Evolutionary conservation across 2,888 invertebrate species (phyloP), one percentile per base, ranked within the genome.

Genomic region (Anthophora plumipes): DNA sequence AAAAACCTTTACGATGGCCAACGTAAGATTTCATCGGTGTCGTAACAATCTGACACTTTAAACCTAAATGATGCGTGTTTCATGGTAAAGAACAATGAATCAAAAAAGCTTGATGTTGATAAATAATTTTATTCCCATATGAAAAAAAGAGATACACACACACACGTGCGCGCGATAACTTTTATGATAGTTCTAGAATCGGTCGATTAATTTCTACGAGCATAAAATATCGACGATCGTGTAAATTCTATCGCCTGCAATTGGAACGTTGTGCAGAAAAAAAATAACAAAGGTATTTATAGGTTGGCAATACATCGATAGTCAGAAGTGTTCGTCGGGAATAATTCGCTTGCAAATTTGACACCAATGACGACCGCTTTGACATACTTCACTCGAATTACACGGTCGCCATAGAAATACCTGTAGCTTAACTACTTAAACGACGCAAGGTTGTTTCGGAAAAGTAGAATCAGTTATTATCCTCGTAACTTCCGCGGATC

Each of bases 321-420:
- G 55, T 55, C 14, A 63, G 25, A 46, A 11, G 25, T n/a, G 12
- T 43, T 43, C 46, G 46, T 22, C n/a, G 37, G 14, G 14, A 39
- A 17, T 52, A 61, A 77, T 77, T 68, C 48, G 52, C 20, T 63
- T 61, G 67, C 55, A 55, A 68, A 74, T 63, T 61, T 74, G 43
- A 57, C 41, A 22, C 61, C 61, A 54, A 46, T 48, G 71, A 63
- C 61, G 61, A 63, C 22, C 22, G 22, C 39, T 71, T 60, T 66
- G 41, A 60, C 48, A 20, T 14, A 39, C 37, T 64, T 22, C 31
- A 20, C 17, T n/a, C 37, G 14, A 60, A 48, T 66, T 52, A 39
- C 57, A 54, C 41, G 25, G 25, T 70, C 48, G 41, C 54, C 55
- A 54, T 48, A 39, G 76, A 67, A 70, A 76, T 61, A 52, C 68